phyloP scores from a whole-genome alignment of 2,888 invertebrate species.

The Clunio marinus region DNA sequence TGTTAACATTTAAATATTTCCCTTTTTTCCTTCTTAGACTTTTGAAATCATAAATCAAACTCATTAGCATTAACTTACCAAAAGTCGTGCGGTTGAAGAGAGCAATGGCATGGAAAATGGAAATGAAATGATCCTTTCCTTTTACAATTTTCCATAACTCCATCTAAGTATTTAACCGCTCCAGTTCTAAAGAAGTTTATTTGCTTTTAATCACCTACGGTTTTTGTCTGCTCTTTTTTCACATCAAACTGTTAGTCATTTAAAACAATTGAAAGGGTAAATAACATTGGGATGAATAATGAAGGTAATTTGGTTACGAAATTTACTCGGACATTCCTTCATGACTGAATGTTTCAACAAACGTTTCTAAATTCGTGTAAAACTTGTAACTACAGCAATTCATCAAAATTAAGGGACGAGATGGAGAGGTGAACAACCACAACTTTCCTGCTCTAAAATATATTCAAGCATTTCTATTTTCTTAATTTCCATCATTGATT shows the following conservation, averaged over 20 bases:
- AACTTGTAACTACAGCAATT: not conserved
- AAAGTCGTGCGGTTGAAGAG: not conserved
- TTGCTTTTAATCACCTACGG: conserved; percentile 17
- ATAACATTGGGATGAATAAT: conserved; percentile 7
- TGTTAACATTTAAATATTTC: conserved; percentile 8
- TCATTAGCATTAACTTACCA: conserved; percentile 9
- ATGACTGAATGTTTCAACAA: not conserved
- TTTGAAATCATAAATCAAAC: conserved; percentile 18
- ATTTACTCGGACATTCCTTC: not conserved
- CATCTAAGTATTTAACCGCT: not conserved
- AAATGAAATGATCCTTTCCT: conserved; percentile 24
- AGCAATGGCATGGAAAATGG: conserved; percentile 29
- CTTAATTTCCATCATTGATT: conserved; percentile 15
- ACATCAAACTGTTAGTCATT: not conserved
- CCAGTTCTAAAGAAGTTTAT: conserved; percentile 11
- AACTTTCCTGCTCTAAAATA: too few relatives aligned
- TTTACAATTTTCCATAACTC: not conserved
- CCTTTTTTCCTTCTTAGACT: not conserved
- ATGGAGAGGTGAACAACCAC: too few relatives aligned
- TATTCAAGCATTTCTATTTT: too few relatives aligned
- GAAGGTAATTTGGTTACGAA: not conserved
- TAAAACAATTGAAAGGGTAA: conserved; percentile 21
- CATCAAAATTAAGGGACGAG: conserved; percentile 17
- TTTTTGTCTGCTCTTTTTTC: not conserved
- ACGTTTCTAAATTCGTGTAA: not conserved